Evolutionary conservation across 2,888 invertebrate species (phyloP), one percentile per base, ranked within the genome.

Genomic region (Thecocarcelia acutangulata): DNA sequence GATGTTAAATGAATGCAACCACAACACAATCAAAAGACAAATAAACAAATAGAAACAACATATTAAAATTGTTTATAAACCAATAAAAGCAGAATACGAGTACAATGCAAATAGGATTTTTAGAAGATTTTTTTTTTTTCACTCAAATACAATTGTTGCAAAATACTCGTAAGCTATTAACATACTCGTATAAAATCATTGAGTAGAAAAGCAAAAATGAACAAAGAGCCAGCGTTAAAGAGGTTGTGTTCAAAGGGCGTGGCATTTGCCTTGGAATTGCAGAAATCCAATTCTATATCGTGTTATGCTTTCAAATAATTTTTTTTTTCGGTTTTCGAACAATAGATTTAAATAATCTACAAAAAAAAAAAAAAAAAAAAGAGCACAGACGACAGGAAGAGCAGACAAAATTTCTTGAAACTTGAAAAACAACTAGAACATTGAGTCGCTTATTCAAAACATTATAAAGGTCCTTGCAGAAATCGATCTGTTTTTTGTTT

Each of bases 161-260:
- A 48, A 56, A 63, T 46, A n/a, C n/a, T n/a, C n/a, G n/a, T n/a
- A 48, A 48, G 64, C 40, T 24, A 74, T 46, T 63, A 44, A 6
- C 21, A n/a, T n/a, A n/a, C n/a, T n/a, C n/a, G 63, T 42, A 73
- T 37, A 37, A 64, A 37, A 64, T 21, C 17, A 12, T 40, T 11
- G 15, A 46, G 63, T 21, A 6, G 21, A 46, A 37, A 46, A 13
- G 3, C 13, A 4, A 58, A 3, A 21, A 42, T 11, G 15, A 15
- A 11, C 8, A 12, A 28, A 52, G 2, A 17, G 1, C 12, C 11
- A 33, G 24, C 24, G 15, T 17, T 44, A 40, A 70, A 64, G 28
- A 46, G 50, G 44, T 76, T 75, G 75, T 75, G 70, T 46, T 64
- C 40, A 33, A 46, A 54, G 59, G 69, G 74, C 80, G 80, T 69